These are phyloP conservation scores for Sylvilagus floridanus DNA, from an alignment of 2,797 vertebrate species.

Conservation along the genomic window DNA sequence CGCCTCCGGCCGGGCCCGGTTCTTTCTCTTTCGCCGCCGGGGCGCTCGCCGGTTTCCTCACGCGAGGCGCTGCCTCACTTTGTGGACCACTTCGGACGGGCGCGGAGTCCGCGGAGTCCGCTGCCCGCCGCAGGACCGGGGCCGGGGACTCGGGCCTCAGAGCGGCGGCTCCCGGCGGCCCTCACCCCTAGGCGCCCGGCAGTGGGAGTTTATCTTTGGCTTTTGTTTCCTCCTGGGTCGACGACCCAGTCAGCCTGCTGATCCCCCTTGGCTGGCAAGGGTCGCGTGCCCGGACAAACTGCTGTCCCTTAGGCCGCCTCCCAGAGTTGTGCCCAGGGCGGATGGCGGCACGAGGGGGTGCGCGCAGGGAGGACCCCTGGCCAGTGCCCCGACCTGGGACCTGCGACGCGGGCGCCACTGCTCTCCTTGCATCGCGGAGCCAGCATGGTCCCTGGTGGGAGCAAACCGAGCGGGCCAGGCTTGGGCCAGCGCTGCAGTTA, in stretches of 20 bases:
- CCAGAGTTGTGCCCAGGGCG: not conserved
- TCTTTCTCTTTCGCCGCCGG: not conserved
- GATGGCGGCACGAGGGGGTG: not conserved
- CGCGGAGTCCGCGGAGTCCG: not conserved
- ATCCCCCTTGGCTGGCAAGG: not conserved
- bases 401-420: fast-evolving
- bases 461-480: not conserved
- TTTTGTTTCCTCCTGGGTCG: not conserved
- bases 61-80: not conserved
- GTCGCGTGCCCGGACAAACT: not conserved
- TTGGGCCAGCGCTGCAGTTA: not conserved
- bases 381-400: fast-evolving
- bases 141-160: not conserved
- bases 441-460: too few relatives aligned
- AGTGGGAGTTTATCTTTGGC: not conserved
- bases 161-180: not conserved
- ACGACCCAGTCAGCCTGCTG: fast-evolving
- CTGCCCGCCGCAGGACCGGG: not conserved
- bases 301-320: not conserved
- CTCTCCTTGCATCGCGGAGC: not conserved
- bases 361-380: not conserved
- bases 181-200: not conserved
- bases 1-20: not conserved
- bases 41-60: not conserved
- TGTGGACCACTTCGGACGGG: constrained; percentile 45